phyloP scores from a whole-genome alignment of 37 sponge, comb jelly and placozoan species.

The Hexactinellida sp. region DNA sequence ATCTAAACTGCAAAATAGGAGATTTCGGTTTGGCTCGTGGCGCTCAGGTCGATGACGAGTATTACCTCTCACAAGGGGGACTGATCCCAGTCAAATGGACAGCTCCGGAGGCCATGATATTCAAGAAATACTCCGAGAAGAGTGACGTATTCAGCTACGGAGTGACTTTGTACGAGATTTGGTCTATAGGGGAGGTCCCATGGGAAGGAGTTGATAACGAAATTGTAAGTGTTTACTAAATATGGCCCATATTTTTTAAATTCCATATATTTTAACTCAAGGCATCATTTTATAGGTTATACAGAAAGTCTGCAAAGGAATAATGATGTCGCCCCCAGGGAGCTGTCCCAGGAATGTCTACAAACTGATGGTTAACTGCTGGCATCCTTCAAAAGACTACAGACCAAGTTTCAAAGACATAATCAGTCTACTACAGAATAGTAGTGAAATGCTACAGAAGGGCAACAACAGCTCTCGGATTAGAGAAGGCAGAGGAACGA shows the following conservation, averaged over 20 bases:
- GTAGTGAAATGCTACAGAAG: background rate
- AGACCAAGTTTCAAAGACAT: background rate
- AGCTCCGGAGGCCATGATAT: background rate
- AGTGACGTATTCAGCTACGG: conserved; percentile 13
- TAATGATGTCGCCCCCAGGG: background rate
- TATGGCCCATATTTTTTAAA: too few relatives aligned
- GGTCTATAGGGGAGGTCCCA: background rate
- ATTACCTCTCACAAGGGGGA: background rate
- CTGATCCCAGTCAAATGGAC: background rate
- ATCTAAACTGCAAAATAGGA: background rate
- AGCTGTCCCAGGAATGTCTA: background rate
- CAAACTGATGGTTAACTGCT: conserved; percentile 10
- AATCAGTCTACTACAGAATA: background rate
- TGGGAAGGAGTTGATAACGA: background rate
- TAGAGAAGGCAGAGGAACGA: background rate
- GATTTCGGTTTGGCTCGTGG: conserved; percentile 2
- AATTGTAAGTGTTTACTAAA: conserved; percentile 5
- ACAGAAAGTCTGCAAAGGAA: background rate
- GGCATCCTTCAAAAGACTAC: background rate
- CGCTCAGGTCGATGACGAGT: background rate
- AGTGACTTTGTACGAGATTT: background rate
- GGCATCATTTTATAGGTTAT: background rate
- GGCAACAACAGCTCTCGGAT: background rate
- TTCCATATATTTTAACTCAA: too few relatives aligned
- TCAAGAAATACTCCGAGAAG: conserved; percentile 1